Conservation (phyloP, 2,797 vertebrate species). For the Pyrocephalus nanus region DNA sequence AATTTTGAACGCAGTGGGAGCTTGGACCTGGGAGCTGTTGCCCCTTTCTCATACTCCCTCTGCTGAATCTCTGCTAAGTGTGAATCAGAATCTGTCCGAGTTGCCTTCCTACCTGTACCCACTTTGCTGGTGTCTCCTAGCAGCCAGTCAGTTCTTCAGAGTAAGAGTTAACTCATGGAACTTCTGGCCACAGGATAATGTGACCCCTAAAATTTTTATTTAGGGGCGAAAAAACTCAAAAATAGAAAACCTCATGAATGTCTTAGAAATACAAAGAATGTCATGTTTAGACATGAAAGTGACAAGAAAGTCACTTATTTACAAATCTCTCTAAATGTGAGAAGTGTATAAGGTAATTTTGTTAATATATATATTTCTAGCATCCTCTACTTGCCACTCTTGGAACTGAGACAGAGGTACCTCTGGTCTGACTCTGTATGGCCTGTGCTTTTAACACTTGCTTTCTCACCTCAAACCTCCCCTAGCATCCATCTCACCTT, state of each 20-base stretch:
- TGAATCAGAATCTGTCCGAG: neutral
- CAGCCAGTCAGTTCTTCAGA: neutral
- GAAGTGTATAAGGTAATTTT: neutral
- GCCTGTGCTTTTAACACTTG: neutral
- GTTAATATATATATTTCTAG: neutral
- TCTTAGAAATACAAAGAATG: neutral
- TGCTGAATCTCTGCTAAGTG: neutral
- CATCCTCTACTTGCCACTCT: neutral
- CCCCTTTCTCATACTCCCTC: neutral
- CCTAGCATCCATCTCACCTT: neutral
- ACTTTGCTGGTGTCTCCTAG: neutral
- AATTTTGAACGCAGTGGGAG: neutral
- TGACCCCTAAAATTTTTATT: neutral
- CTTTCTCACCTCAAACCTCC: neutral
- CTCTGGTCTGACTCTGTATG: neutral
- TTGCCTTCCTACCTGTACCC: neutral
- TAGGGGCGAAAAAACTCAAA: neutral
- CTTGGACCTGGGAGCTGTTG: neutral
- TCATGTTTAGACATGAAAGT: neutral
- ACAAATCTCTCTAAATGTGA: neutral
- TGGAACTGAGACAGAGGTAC: neutral
- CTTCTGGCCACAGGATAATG: neutral
- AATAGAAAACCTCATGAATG: neutral
- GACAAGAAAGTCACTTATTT: neutral
- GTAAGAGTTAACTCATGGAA: neutral